A percentile compares a stretch with the other conserved stretches of the same genome.
Conservation (phyloP, 2,797 vertebrate species). For the Coracias cyanogaster region DNA sequence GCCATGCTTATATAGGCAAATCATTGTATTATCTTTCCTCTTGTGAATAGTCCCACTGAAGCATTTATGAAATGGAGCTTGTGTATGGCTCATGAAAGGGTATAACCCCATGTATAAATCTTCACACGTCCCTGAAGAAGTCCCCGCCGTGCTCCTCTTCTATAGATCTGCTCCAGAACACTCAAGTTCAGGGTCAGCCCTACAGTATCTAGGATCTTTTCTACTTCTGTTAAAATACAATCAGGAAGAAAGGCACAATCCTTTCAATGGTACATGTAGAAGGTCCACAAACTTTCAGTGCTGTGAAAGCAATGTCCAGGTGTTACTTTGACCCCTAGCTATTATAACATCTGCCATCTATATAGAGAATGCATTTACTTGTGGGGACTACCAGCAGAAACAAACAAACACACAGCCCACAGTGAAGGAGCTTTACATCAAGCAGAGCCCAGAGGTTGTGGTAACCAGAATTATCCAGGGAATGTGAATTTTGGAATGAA, state of each 20-base stretch:
- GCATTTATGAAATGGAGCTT: constrained; percentile 28
- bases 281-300: not conserved
- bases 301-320: not conserved
- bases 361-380: not conserved
- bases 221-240: not conserved
- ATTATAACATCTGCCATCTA: not conserved
- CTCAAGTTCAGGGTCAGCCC: not conserved
- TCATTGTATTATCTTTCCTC: constrained; percentile 37
- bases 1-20: constrained; percentile 58
- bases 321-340: not conserved
- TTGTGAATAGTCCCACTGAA: constrained; percentile 34
- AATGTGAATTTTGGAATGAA: not conserved
- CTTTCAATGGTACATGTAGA: not conserved
- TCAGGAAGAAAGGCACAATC: not conserved
- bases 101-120: constrained; percentile 9
- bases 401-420: not conserved
- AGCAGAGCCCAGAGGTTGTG: not conserved
- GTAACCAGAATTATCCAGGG: not conserved
- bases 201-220: not conserved
- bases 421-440: not conserved
- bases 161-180: not conserved
- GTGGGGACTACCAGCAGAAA: not conserved
- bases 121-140: not conserved
- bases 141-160: not conserved
- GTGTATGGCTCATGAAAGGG: not conserved